Base-by-base conservation (phyloP, 2,113 vertebrate species). In the Antigone vipio region DNA sequence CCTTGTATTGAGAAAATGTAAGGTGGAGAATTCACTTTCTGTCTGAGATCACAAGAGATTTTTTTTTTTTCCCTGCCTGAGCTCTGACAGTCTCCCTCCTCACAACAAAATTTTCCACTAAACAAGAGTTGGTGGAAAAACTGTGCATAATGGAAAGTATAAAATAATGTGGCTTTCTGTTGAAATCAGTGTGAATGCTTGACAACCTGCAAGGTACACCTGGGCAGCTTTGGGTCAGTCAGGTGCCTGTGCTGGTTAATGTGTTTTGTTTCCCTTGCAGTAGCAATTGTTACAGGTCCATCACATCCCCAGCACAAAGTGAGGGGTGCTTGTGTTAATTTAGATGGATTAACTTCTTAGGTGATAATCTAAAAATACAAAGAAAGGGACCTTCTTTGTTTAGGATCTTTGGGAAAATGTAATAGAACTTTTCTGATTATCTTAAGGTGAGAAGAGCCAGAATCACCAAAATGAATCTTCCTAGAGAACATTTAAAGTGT, bases 261-360 rank as follows among this genome's bases (percentile, higher is more conserved):
- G 4, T 20, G 29, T 53, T 75, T 59, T 45, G 8, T 60, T 83
- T 73, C 32, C 20, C 4, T 76, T 91, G 44, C 49, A 5, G 4
- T 21, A 75, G 67, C 67, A 49, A 12, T 68, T 78, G 23, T 74
- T 94, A 18, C 32, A 23, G 17, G 32, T 90, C 15, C 15, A 20
- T 62, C 0, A 0, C 8, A 18, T 63, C 35, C 49, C 44, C 27
- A 12, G 49, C 49, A 26, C 40, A 64, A 72, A 75, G 20, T 1
- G 1, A 23, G 20, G 3, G 9, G 3, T 80, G 34, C 21, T 73
- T 45, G 4, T 35, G 5, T 90, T 90, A 55, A 34, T 88, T 88
- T 47, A 73, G 8, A 21, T 24, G 24, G 19, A 52, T 91, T 56
- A 88, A 64, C 49, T 47, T 45, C 17, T 44, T 86, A 53, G 30